Conservation (phyloP, 2,888 invertebrate species). For the Drosophila silvestris region DNA sequence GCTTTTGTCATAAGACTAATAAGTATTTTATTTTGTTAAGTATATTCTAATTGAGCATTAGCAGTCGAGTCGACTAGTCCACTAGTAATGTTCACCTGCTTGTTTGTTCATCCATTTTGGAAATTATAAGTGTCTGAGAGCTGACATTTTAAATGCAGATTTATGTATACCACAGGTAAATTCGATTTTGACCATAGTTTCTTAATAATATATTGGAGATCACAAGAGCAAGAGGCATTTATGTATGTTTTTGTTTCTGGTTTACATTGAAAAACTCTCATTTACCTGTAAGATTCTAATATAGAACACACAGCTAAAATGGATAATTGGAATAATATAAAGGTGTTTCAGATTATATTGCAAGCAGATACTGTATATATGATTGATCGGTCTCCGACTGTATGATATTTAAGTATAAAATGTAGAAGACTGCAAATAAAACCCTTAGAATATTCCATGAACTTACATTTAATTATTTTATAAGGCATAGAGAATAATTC, state of each 20-base stretch:
- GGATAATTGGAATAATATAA: not conserved
- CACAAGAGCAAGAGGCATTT: not conserved
- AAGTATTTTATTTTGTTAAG: not conserved
- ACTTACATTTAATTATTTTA: not conserved
- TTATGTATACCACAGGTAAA: not conserved
- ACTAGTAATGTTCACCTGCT: not conserved
- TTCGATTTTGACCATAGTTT: not conserved
- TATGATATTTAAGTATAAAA: not conserved
- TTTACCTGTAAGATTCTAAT: not conserved
- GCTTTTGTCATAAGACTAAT: not conserved
- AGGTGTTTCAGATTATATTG: not conserved
- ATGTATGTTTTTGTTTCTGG: not conserved
- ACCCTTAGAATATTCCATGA: not conserved
- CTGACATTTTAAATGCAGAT: not conserved
- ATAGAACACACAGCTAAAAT: not conserved
- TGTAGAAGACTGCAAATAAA: not conserved
- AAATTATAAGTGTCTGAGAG: not conserved
- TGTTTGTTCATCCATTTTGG: not conserved
- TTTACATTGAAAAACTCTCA: not conserved
- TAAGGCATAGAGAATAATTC: not conserved
- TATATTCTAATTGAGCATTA: not conserved
- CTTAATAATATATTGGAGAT: not conserved
- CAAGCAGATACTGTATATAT: not conserved
- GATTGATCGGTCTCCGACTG: not conserved
- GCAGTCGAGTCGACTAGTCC: not conserved